These are phyloP conservation scores for Barnardius zonarius DNA, from an alignment of 2,113 vertebrate species.

Conservation along the genomic window DNA sequence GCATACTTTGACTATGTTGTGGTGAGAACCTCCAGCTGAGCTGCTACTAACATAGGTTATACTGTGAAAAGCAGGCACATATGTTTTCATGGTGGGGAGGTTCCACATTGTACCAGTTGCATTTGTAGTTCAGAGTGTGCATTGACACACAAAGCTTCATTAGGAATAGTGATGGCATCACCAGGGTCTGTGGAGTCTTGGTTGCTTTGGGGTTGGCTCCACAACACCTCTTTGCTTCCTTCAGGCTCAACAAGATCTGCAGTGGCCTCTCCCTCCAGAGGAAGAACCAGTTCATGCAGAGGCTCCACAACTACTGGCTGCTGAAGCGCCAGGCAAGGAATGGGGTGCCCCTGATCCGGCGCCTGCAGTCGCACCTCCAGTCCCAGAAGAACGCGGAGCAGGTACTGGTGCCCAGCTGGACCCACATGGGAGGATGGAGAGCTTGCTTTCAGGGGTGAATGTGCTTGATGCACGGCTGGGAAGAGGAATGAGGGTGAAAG, in stretches of 20 bases:
- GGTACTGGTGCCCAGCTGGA: slow-evolving; percentile 63
- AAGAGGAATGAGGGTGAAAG: neutral
- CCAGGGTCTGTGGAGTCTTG: fast-evolving
- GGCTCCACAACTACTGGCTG: slow-evolving; percentile 95
- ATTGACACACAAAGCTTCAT: neutral
- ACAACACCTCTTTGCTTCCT: slow-evolving; percentile 50
- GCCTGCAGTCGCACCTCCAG: slow-evolving; percentile 87
- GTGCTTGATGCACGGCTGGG: neutral
- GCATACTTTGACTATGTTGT: neutral
- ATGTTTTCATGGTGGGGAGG: neutral
- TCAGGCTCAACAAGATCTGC: slow-evolving; percentile 92
- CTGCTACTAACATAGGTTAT: neutral
- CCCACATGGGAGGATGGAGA: fast-evolving
- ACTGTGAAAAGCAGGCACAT: neutral
- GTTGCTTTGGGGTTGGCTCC: neutral
- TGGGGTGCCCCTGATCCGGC: slow-evolving; percentile 90
- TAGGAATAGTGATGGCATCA: neutral
- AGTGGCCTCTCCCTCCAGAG: slow-evolving; percentile 90
- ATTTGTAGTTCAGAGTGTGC: neutral
- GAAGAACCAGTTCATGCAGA: slow-evolving; percentile 96
- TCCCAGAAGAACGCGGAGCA: slow-evolving; percentile 86
- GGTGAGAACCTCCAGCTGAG: neutral
- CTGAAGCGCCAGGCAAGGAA: slow-evolving; percentile 94
- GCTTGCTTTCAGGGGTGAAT: neutral
- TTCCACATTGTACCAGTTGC: neutral